phyloP scores from a whole-genome alignment of 1,140 invertebrate genomes.

The Aphelenchoides fujianensis region DNA sequence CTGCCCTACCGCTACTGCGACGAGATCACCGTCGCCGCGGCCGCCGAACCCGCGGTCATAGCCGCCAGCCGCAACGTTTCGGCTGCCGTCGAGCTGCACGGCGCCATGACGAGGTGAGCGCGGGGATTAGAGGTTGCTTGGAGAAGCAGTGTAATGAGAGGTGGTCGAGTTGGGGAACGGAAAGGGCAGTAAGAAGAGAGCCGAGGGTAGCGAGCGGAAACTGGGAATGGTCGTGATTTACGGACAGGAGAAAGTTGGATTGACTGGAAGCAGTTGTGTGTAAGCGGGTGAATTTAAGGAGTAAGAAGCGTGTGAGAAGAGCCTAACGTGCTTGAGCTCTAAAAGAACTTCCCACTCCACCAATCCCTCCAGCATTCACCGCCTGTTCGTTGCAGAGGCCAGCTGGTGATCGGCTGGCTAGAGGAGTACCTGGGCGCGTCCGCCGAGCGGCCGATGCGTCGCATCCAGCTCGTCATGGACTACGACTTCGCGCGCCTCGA shows the following conservation, averaged over 20 bases:
- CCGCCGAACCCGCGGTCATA: conserved; percentile 51
- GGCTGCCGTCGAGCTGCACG: neutral
- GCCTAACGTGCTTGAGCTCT: no score
- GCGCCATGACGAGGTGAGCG: neutral
- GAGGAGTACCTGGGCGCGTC: conserved; percentile 15
- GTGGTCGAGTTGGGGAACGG: no score
- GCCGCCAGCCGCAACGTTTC: conserved; percentile 19
- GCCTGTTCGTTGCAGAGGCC: conserved; percentile 35
- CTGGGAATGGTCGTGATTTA: no score
- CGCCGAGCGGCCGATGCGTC: neutral
- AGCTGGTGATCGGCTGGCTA: conserved; percentile 54
- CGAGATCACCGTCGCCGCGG: conserved; percentile 53
- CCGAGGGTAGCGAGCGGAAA: no score
- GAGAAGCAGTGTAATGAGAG: no score
- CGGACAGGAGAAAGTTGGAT: no score
- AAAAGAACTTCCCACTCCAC: no score
- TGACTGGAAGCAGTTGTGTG: no score
- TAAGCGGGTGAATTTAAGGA: no score
- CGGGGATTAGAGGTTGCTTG: neutral
- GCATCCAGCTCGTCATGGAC: neutral
- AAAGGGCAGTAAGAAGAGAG: no score
- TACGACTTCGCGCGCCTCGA: neutral
- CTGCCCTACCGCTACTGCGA: conserved; percentile 57
- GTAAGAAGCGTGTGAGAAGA: no score
- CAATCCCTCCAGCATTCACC: no score